These are phyloP conservation scores for Sebastes nivosus DNA, from an alignment of 2,797 vertebrate genomes.

Conservation along the genomic window DNA sequence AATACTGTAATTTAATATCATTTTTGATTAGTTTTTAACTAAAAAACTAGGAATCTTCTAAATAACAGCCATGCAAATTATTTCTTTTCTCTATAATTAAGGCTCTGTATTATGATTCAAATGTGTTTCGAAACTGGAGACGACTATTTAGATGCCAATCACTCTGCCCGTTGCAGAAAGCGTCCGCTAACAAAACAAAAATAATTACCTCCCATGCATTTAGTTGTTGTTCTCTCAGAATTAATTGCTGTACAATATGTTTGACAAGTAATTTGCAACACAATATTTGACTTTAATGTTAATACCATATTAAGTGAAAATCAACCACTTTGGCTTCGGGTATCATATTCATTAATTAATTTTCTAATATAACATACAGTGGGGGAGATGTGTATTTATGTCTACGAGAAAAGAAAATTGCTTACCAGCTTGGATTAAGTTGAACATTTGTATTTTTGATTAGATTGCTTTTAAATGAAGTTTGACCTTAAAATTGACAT, in stretches of 20 bases:
- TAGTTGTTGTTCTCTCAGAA: slow-evolving; percentile 18
- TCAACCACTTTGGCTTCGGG: neutral
- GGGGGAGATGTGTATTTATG: slow-evolving; percentile 37
- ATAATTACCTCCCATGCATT: slow-evolving; percentile 26
- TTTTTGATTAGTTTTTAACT: slow-evolving; percentile 18
- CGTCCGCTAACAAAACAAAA: slow-evolving; percentile 25
- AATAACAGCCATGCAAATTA: slow-evolving; percentile 27
- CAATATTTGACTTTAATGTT: slow-evolving; percentile 7
- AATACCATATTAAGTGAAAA: slow-evolving; percentile 12
- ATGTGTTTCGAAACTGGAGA: slow-evolving; percentile 25
- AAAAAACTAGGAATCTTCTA: slow-evolving; percentile 15
- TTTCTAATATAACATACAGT: slow-evolving; percentile 7
- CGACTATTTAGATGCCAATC: slow-evolving; percentile 45
- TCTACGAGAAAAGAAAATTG: slow-evolving; percentile 52
- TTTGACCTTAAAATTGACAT: slow-evolving; percentile 64
- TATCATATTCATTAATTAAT: neutral
- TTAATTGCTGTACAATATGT: neutral
- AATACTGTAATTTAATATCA: slow-evolving; percentile 28
- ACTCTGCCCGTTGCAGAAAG: slow-evolving; percentile 12
- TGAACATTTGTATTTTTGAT: slow-evolving; percentile 69
- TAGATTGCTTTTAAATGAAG: slow-evolving; percentile 74
- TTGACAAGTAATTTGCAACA: slow-evolving; percentile 24
- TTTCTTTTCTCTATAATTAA: slow-evolving; percentile 50
- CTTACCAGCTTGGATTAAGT: slow-evolving; percentile 56
- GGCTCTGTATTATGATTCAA: slow-evolving; percentile 29